Conservation (phyloP, 2,113 vertebrate species). For the Gorsachius goisagi region DNA sequence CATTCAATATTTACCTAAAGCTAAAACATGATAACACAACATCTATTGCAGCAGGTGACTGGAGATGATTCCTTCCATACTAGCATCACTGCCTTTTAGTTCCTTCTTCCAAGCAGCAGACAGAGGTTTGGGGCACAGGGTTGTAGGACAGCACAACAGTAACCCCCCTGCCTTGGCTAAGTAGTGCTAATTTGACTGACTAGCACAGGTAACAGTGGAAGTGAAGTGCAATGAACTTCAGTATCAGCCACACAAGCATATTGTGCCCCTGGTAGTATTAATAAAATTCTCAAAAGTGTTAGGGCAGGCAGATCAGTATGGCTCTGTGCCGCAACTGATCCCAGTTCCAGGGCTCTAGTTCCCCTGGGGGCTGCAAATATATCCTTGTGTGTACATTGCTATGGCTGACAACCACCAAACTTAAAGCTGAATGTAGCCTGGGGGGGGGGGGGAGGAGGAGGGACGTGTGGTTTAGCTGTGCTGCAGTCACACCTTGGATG, state of each 20-base stretch:
- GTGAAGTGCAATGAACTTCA: not conserved
- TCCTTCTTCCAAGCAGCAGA: not conserved
- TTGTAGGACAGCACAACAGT: not conserved
- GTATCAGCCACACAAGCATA: not conserved
- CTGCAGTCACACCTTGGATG: not conserved
- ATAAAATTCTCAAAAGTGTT: not conserved
- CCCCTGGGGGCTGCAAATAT: not conserved
- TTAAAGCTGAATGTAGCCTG: not conserved
- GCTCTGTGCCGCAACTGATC: accelerated
- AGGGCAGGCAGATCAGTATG: not conserved
- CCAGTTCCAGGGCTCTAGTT: not conserved
- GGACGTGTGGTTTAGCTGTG: not conserved
- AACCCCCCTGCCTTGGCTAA: not conserved
- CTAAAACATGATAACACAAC: not conserved
- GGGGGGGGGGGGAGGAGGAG: not conserved
- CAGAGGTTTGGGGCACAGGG: not conserved
- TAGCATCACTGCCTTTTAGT: not conserved
- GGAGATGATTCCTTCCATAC: not conserved
- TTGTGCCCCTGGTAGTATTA: not conserved
- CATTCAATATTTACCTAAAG: not conserved
- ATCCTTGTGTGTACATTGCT: not conserved
- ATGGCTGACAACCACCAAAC: not conserved
- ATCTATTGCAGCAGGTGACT: not conserved
- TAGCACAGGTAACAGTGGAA: not conserved
- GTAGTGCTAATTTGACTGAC: not conserved